These are phyloP conservation scores for Tadarida brasiliensis DNA, from an alignment of 2,797 vertebrate genomes.

Conservation along the genomic window DNA sequence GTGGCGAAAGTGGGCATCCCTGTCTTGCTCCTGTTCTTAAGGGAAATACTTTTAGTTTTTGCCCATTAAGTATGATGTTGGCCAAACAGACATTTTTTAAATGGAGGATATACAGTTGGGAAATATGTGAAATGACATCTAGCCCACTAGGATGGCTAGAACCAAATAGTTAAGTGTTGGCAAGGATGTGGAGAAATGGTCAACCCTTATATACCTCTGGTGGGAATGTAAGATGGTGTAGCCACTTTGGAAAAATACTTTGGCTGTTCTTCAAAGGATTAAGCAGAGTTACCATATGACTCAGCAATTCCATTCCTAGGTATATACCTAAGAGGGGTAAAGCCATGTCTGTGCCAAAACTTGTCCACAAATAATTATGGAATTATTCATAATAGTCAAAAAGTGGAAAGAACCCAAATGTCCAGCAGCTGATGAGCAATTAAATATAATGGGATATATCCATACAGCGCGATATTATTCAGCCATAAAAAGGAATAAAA, in stretches of 20 bases:
- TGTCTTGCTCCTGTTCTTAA: no score
- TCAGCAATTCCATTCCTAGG: neutral
- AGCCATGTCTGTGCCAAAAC: neutral
- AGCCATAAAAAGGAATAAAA: slow-evolving; percentile 3
- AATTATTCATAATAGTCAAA: slow-evolving; percentile 50
- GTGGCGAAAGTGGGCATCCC: no score
- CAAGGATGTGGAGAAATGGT: neutral
- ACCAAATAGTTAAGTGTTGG: neutral
- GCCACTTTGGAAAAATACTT: slow-evolving; percentile 26
- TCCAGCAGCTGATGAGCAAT: neutral
- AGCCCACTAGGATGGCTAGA: neutral
- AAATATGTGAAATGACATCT: neutral
- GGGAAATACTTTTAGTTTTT: no score
- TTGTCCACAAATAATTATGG: neutral
- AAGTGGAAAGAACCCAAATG: slow-evolving; percentile 3
- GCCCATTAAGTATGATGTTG: no score
- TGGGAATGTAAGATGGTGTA: slow-evolving; percentile 43
- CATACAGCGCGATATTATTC: neutral
- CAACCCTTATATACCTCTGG: neutral
- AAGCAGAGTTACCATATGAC: slow-evolving; percentile 4
- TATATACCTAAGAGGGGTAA: neutral
- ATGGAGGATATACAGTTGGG: neutral
- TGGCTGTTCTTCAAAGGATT: slow-evolving; percentile 8
- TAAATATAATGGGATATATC: neutral
- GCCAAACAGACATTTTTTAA: neutral